Evolutionary conservation across 1,140 invertebrate genomes (phyloP), one percentile per base, ranked within the genome.

Genomic region (Drosophila insularis): DNA sequence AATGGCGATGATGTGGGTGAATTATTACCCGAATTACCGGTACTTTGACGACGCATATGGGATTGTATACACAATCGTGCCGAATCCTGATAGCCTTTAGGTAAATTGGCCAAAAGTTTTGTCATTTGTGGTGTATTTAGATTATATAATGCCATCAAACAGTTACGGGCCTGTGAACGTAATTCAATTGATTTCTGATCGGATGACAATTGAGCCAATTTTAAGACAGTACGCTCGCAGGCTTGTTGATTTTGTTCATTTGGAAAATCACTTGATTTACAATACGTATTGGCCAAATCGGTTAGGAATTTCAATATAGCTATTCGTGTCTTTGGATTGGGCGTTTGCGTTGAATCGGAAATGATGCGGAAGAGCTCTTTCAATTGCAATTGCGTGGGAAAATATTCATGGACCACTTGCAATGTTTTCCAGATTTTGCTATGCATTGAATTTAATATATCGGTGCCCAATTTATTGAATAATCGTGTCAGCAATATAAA

Each of bases 391-490:
- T 94, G 93, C 5, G 94, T 92, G 2, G 94, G 94, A 90, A 95
- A 95, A 90, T 93, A 94, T 91, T 94, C 96, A 94, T 96, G 95
- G 7, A 99, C 95, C 14, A 97, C 94, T 71, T 98, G 96, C 54
- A 99, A 92, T 0, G 96, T 97, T 90, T 95, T 96, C 90, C 97
- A 95, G 37, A 99, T 96, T 93, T 99, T 99, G 39, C 94, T 95
- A 86, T 98, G 96, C 68, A 98, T 96, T 1, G 98, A 99, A 43
- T 95, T 96, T 1, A 99, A 93, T 39, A 98, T 94, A 92, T 99
- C 98, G 0, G 94, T 95, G 59, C 98, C 98, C 27, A 98, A 93
- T 92, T 99, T 99, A 87, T 97, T 96, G 27, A 99, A 94, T 58
- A 95, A 90, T 17, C 96, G 93, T 60, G 96, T 96, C 32, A 97